These are phyloP conservation scores for Rhimphoctona megacephalus DNA, from an alignment of 2,888 invertebrate genomes.

Conservation along the genomic window DNA sequence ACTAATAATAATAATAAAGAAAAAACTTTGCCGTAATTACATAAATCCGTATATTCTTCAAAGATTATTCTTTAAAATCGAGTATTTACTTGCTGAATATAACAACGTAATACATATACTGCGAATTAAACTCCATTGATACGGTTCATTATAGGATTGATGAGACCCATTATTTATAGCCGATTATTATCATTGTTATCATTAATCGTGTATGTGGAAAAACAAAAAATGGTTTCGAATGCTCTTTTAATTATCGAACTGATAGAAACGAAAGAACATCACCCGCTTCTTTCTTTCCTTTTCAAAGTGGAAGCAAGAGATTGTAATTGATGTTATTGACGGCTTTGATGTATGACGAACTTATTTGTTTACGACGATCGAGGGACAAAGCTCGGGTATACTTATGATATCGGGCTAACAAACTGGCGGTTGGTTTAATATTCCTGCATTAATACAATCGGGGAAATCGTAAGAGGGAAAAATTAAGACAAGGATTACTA, in stretches of 20 bases:
- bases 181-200: conserved; percentile 20
- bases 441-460: too few relatives aligned
- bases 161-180: conserved; percentile 46
- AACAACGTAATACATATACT: conserved; percentile 55
- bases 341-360: conserved; percentile 1
- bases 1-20: not conserved
- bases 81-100: conserved; percentile 45
- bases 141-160: conserved; percentile 44
- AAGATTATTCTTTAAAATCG: conserved; percentile 62
- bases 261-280: conserved; percentile 31
- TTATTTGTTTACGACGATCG: conserved; percentile 28
- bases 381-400: conserved; percentile 29
- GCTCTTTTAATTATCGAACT: conserved; percentile 64
- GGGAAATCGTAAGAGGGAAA: not conserved
- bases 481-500: not conserved
- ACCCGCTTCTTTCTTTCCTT: not conserved
- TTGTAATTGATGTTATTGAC: conserved; percentile 9
- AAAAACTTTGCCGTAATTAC: conserved; percentile 28
- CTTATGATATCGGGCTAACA: not conserved
- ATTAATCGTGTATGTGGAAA: conserved; percentile 50
- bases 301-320: not conserved
- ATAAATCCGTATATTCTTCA: conserved; percentile 65
- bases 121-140: conserved; percentile 54
- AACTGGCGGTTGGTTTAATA: conserved; percentile 24
- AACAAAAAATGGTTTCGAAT: conserved; percentile 41